Evolutionary conservation across 1,140 invertebrate species (phyloP), one percentile per base, ranked within the genome.

Genomic region (Olivierus martensii): DNA sequence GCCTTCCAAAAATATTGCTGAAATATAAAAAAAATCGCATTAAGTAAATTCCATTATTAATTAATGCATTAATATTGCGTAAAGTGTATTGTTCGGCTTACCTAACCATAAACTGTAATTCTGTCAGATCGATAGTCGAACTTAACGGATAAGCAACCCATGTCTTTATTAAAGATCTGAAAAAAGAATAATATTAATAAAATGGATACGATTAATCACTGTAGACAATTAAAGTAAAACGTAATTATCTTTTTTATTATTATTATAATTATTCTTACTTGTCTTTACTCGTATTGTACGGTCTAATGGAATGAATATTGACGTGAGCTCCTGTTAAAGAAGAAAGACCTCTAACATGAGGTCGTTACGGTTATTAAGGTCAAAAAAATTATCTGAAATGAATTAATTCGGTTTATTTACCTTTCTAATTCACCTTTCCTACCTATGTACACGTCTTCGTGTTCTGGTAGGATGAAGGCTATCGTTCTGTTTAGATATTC

Each of bases 311-410:
- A 51, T 57, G 49, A 11, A 60, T 47, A 52, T 56, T 57, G 15
- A 60, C 59, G 22, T 56, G 46, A n/a, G 55, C 55, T 43, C 59
- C 56, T n/a, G 53, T 54, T 7, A 60, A 34, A 1, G 49, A 6
- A 21, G 46, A 57, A 37, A 60, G 46, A n/a, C 49, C 49, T 22
- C 58, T 60, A 43, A 18, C 52, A 46, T 45, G 11, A 22, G 14
- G 28, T 28, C 28, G 28, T 28, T 28, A 28, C 28, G 28, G 9
- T 28, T 28, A 28, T 28, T 28, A 28, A 43, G 3, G 34, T 35
- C 3, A 38, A 49, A 49, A 49, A 28, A 48, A 34, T 19, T 28
- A 14, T 37, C 2, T 37, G 35, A 34, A 46, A 36, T 35, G 6
- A 7, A 48, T 11, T 17, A 22, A n/a, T 36, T 15, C 28, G 15